These are phyloP conservation scores for Dunckerocampus dactyliophorus DNA, from an alignment of 2,113 vertebrate genomes.

Conservation along the genomic window DNA sequence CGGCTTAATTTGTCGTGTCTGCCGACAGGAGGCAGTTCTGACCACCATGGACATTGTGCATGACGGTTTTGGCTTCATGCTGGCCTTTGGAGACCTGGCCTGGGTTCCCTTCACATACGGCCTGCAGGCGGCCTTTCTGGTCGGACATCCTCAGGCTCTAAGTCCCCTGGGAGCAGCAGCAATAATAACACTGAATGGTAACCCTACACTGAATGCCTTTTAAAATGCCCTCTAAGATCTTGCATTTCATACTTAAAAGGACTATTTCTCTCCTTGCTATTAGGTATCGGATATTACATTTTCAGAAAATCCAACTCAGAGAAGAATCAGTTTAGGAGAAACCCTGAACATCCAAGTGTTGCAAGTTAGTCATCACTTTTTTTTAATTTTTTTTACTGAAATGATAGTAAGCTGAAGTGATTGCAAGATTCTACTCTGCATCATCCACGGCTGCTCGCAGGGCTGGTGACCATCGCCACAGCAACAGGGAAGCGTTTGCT, in stretches of 20 bases:
- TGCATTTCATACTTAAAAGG: neutral
- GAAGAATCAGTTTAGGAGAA: slow-evolving; percentile 86
- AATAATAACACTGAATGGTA: slow-evolving; percentile 81
- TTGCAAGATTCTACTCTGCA: neutral
- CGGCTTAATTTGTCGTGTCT: neutral
- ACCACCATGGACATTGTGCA: slow-evolving; percentile 90
- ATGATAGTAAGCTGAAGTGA: slow-evolving; percentile 6
- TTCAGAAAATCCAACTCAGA: slow-evolving; percentile 89
- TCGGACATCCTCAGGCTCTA: slow-evolving; percentile 78
- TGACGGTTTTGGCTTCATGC: slow-evolving; percentile 90
- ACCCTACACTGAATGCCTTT: neutral
- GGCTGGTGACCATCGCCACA: slow-evolving; percentile 82
- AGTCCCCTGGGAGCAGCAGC: slow-evolving; percentile 48
- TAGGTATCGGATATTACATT: slow-evolving; percentile 82
- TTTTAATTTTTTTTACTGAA: no score
- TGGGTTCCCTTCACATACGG: slow-evolving; percentile 90
- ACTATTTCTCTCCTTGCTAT: slow-evolving; percentile 6
- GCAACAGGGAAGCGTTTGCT: slow-evolving; percentile 82
- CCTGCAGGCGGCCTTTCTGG: slow-evolving; percentile 83
- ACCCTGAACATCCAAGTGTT: slow-evolving; percentile 79
- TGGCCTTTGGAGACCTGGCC: slow-evolving; percentile 83
- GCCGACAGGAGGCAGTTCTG: slow-evolving; percentile 79
- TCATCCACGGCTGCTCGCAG: slow-evolving; percentile 53
- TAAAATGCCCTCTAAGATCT: neutral
- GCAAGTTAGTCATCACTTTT: slow-evolving; percentile 63